Evolutionary conservation across 2,113 vertebrate genomes (phyloP), one percentile per base, ranked within the genome.

Genomic region (Erythrocebus patas): DNA sequence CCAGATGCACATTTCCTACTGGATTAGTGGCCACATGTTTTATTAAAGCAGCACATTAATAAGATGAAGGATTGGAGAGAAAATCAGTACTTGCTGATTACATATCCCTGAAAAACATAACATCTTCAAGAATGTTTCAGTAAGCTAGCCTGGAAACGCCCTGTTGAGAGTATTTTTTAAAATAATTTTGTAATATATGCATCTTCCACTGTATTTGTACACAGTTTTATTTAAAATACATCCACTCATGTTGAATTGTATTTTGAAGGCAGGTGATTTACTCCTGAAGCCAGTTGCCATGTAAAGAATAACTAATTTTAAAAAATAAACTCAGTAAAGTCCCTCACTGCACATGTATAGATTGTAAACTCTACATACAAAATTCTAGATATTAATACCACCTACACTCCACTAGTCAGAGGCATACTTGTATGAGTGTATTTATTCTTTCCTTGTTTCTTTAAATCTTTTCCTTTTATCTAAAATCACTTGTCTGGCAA

Each of bases 401-500:
- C 3, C 12, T 89, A 6, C 1, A 32, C 8, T 11, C 75, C 7
- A 52, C 12, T 14, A 23, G 18, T 59, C 59, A 50, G n/a, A 83
- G 45, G 30, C 89, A 83, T 45, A 35, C 8, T 55, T 55, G 5
- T 35, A 38, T 38, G 27, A n/a, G 12, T 38, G 5, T 22, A 27
- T 85, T 59, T 83, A 22, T 94, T 87, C 16, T 75, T 50, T 85
- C 5, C 59, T 64, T 82, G 11, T 89, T 93, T 43, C 50, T 88
- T 66, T 45, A 96, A 91, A 91, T 82, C 14, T 40, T 96, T 80
- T 16, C 20, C 81, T 20, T 91, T 85, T 94, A 86, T 83, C 11
- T 45, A 90, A 94, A 93, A 78, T 98, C 96, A 89, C 6, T 95
- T 82, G 8, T 55, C 88, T 98, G 97, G 38, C 35, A 94, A 68